Evolutionary conservation across 2,797 vertebrate species (phyloP), one percentile per base, ranked within the genome.

Genomic region (Cygnus olor): DNA sequence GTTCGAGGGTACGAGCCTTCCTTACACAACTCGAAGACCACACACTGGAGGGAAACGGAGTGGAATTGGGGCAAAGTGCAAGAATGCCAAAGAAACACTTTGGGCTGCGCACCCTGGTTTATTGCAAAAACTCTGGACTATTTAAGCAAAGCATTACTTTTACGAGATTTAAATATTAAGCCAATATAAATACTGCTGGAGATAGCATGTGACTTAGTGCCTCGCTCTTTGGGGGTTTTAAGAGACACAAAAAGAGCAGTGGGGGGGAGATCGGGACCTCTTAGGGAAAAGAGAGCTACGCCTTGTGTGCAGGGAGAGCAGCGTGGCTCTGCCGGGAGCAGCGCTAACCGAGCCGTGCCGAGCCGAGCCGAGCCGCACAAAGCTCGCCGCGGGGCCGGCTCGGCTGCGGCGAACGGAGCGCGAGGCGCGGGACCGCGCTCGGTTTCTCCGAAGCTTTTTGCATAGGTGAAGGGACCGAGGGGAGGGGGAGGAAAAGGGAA

Each of bases 31-130:
- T 88, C 57, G 9, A 49, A 94, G 96, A 96, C 94, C 94, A 96
- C 95, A 96, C 96, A 95, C 80, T 80, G 86, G 69, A 94, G 84
- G 76, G 93, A 96, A 94, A 88, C 72, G 47, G 84, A 69, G 57
- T 3, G 63, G 94, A 96, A 97, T 89, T 97, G 92, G 97, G 96
- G 93, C 96, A 97, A 97, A 97, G 97, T 97, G 96, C 96, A 97
- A 95, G 87, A 94, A 94, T 88, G 89, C 83, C 95, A 92, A 63
- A 91, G 89, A 91, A 93, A 91, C 94, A 91, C 93, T 88, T 88
- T 53, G 87, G 93, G 94, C 87, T 86, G 95, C 17, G 73, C 91
- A 88, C 91, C 94, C 93, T 70, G 85, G 74, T 96, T 96, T 96
- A 90, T 91, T 94, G 91, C 94, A 92, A 91, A 94, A 94, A 94